Conservation (phyloP, 2,888 invertebrate genomes). For the Oligia fasciuncula region DNA sequence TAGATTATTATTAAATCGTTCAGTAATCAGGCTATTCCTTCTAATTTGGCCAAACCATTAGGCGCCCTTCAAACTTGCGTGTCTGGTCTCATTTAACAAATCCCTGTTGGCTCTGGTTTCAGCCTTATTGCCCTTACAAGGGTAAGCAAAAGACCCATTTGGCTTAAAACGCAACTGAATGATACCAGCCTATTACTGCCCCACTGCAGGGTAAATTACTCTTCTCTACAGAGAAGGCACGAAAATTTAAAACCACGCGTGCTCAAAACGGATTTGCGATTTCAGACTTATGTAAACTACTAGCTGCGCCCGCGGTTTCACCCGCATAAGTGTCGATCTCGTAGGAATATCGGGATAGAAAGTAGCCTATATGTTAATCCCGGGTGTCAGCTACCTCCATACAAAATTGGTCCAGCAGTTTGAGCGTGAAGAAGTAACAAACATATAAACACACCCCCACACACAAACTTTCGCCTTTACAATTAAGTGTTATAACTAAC, state of each 20-base stretch:
- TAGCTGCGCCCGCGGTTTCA: no score
- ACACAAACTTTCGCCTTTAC: no score
- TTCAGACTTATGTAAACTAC: not conserved
- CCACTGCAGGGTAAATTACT: not conserved
- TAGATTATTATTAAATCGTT: slow-evolving; percentile 52
- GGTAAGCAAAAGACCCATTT: slow-evolving; percentile 31
- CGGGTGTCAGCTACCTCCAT: no score
- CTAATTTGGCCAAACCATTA: slow-evolving; percentile 54
- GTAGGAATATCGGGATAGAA: no score
- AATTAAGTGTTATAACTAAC: no score
- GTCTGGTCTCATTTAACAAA: slow-evolving; percentile 56
- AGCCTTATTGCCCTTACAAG: not conserved
- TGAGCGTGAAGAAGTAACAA: no score
- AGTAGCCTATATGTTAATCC: no score
- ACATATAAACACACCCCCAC: no score
- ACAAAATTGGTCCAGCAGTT: no score
- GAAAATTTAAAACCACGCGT: not conserved
- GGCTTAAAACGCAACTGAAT: not conserved
- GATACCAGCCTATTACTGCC: not conserved
- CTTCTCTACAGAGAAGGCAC: not conserved
- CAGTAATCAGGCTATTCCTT: slow-evolving; percentile 47
- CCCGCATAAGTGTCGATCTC: no score
- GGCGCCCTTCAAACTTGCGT: slow-evolving; percentile 47
- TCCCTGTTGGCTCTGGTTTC: slow-evolving; percentile 33
- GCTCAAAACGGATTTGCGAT: not conserved